Conservation (phyloP, 2,113 vertebrate genomes). For the Cephalopholis sonnerati region DNA sequence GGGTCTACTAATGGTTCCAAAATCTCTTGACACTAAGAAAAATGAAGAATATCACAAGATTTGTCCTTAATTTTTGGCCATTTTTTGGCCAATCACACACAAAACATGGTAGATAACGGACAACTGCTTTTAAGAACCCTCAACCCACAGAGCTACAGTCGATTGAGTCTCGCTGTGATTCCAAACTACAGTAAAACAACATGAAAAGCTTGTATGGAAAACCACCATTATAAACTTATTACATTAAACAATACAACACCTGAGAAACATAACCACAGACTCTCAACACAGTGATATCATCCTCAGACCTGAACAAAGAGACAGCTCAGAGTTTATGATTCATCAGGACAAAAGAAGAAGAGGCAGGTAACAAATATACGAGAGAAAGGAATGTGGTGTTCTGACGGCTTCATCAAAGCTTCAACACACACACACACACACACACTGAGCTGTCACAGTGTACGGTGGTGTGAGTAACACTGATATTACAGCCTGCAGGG, state of each 20-base stretch:
- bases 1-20: no score
- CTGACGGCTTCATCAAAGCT: slow-evolving; percentile 46
- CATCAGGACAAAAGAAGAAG: slow-evolving; percentile 6
- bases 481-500: slow-evolving; percentile 46
- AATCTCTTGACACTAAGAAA: no score
- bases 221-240: no score
- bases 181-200: not conserved
- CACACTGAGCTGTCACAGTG: slow-evolving; percentile 21
- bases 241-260: not conserved
- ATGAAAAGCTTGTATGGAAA: not conserved
- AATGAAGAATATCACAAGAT: no score
- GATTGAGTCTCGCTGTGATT: not conserved
- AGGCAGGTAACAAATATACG: slow-evolving; percentile 2
- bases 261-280: not conserved
- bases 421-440: slow-evolving; percentile 15
- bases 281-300: slow-evolving; percentile 6
- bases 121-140: no score
- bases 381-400: slow-evolving; percentile 36
- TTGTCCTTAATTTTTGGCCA: no score
- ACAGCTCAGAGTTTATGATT: slow-evolving; percentile 32
- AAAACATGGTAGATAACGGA: no score
- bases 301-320: slow-evolving; percentile 30
- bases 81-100: no score
- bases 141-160: not conserved
- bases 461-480: slow-evolving; percentile 58